Base-by-base conservation (phyloP, 2,888 invertebrate genomes). In the Thymelicus acteon region DNA sequence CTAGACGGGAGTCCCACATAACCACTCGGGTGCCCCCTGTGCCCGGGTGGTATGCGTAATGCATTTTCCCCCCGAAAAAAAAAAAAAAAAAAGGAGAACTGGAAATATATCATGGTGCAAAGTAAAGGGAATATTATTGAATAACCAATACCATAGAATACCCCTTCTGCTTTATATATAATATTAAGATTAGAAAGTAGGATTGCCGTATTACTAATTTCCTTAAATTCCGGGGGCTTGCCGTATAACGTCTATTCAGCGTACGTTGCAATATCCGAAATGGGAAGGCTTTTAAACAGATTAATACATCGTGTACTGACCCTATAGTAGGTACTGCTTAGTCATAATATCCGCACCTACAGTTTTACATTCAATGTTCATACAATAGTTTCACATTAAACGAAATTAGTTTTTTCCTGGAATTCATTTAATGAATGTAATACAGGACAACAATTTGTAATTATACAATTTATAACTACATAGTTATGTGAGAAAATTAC, bases 241-340 rank as follows among this genome's bases (percentile, higher is more conserved):
- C 76, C 75, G 73, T 73, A n/a, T n/a, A 75, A 74, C 74, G 76
- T 73, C 77, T 80, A 69, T 83, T 81, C 80, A 81, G 75, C 78
- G 78, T 83, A 84, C 83, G 83, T 81, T 77, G 82, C 85, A 91
- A 91, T 92, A 90, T 91, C 92, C 92, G 89, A 82, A 77, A 77
- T 79, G 77, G 75, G 79, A 81, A 83, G 77, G 87, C 91, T 92
- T 91, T 91, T 86, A 91, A 81, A 75, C 77, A 85, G 88, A 91
- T 90, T 88, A 87, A 86, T 80, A 81, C 81, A 76, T 72, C 75
- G 79, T 63, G n/a, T 69, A 48, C 71, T 76, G 77, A 76, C 75
- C 78, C 73, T 63, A 31, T 31, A 52, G 65, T n/a, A n/a, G n/a
- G n/a, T 73, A 75, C 60, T 72, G 82, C 83, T 79, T 79, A 77